A percentile compares a stretch with the other conserved stretches of the same genome.
Evolutionary conservation across 2,797 vertebrate genomes (phyloP).

Genomic region (Psittacula derbiana): DNA sequence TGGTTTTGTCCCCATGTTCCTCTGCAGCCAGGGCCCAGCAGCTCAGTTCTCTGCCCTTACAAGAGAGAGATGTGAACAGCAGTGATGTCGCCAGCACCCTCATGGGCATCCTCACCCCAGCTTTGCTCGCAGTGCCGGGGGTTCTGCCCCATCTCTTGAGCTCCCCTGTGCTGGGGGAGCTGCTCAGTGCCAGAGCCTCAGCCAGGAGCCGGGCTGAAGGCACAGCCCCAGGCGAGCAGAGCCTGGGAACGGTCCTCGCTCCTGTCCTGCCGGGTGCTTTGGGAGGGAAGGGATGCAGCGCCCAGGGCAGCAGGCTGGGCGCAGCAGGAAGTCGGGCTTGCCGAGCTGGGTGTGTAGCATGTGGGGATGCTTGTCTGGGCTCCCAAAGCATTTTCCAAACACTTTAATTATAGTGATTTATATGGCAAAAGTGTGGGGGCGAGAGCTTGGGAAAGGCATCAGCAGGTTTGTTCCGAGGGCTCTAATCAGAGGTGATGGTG

Average conservation of each 20-base stretch:
- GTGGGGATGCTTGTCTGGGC: slow-evolving; percentile 62
- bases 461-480: slow-evolving; percentile 48
- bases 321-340: slow-evolving; percentile 50
- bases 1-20: neutral
- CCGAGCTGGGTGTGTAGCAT: slow-evolving; percentile 58
- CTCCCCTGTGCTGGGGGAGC: neutral
- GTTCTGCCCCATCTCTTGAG: neutral
- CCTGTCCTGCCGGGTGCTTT: neutral
- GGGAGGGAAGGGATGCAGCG: slow-evolving; percentile 52
- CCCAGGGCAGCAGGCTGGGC: neutral
- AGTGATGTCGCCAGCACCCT: neutral
- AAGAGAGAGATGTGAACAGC: accelerated
- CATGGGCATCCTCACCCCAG: accelerated
- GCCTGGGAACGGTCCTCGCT: slow-evolving; percentile 37
- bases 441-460: slow-evolving; percentile 63
- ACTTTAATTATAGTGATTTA: slow-evolving; percentile 68
- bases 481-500: slow-evolving; percentile 27
- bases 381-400: slow-evolving; percentile 60
- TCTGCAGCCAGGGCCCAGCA: neutral
- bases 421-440: slow-evolving; percentile 59
- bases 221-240: neutral
- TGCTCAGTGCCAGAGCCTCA: accelerated
- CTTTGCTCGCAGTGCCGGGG: accelerated
- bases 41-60: neutral
- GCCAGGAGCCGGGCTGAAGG: neutral